Evolutionary conservation across 2,888 invertebrate species (phyloP).

Genomic region (Tromatobia lineatoria): DNA sequence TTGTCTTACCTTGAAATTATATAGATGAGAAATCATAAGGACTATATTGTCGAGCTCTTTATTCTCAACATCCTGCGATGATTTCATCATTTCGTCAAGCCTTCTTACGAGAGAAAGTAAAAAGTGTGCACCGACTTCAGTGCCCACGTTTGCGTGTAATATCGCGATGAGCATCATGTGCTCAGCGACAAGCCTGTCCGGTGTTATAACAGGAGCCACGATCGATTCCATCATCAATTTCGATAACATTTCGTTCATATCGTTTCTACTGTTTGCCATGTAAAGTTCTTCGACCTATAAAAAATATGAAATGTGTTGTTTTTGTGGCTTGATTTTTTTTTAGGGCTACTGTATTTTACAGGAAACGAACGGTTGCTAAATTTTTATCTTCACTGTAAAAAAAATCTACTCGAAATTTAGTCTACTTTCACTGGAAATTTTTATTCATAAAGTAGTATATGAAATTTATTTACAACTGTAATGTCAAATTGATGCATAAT

Average conservation of each 20-base stretch:
- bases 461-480: no score
- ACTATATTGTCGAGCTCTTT: conserved; percentile 94
- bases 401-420: no score
- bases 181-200: conserved; percentile 93
- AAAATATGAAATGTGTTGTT: not conserved
- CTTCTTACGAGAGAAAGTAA: conserved; percentile 90
- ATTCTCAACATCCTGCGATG: conserved; percentile 88
- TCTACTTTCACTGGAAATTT: no score
- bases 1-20: conserved; percentile 92
- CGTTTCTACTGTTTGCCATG: conserved; percentile 92
- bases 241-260: conserved; percentile 92
- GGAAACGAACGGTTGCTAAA: no score
- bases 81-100: conserved; percentile 88
- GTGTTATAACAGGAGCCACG: conserved; percentile 88
- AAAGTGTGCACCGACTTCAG: conserved; percentile 96
- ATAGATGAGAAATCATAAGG: conserved; percentile 92
- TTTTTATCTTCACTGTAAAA: no score
- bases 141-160: conserved; percentile 95
- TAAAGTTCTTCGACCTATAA: conserved; percentile 93
- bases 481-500: no score
- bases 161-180: conserved; percentile 93
- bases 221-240: conserved; percentile 91
- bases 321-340: no score
- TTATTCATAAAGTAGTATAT: no score
- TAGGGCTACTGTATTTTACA: no score